A percentile compares a stretch with the other conserved stretches of the same genome.
Evolutionary conservation across 2,113 vertebrate genomes (phyloP).

Genomic region (Pangasianodon hypophthalmus): DNA sequence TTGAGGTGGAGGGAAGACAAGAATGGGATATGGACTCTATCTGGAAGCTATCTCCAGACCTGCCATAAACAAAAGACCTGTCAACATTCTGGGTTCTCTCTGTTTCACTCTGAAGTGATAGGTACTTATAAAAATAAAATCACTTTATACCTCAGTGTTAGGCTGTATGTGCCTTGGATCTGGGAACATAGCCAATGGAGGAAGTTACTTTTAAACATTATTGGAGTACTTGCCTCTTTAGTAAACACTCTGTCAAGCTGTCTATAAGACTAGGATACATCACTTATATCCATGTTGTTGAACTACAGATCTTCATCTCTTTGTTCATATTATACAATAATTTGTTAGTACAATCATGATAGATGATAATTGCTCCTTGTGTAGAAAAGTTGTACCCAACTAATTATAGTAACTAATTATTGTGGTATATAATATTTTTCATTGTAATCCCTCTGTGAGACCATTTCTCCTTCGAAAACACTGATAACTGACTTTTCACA

Average conservation of each 20-base stretch:
- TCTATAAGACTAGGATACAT: conserved; percentile 31
- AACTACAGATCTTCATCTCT: background rate
- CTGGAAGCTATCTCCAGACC: background rate
- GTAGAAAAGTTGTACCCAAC: background rate
- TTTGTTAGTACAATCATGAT: background rate
- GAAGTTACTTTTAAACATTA: conserved; percentile 58
- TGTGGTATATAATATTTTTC: background rate
- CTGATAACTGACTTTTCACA: conserved; percentile 31
- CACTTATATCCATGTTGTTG: background rate
- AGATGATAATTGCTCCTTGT: background rate
- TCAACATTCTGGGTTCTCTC: background rate
- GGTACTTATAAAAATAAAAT: conserved; percentile 2
- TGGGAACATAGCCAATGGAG: conserved; percentile 58
- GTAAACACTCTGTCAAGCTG: conserved; percentile 21
- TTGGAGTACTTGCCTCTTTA: conserved; percentile 15
- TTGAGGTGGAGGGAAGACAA: background rate
- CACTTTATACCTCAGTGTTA: background rate
- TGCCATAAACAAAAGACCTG: conserved; percentile 13
- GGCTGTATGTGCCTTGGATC: background rate
- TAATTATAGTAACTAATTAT: no score
- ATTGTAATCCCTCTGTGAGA: background rate
- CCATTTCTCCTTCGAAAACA: conserved; percentile 3
- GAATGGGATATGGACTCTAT: conserved; percentile 4
- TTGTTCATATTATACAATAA: background rate
- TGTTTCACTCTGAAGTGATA: background rate